These are phyloP conservation scores for Oceanites oceanicus DNA, from an alignment of 2,113 vertebrate genomes.

Conservation along the genomic window DNA sequence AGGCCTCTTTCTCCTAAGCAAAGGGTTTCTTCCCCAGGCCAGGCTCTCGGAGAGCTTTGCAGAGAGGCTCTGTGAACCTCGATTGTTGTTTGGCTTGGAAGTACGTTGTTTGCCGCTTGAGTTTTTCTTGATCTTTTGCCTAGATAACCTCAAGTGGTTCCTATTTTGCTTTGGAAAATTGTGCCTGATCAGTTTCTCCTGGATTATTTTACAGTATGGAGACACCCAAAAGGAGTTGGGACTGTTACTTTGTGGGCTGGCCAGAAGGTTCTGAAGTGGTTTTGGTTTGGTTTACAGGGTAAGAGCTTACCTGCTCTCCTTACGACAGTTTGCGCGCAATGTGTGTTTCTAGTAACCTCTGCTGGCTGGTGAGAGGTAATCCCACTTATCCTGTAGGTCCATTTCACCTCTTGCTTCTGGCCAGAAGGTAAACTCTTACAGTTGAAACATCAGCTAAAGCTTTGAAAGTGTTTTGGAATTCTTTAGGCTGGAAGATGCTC, in stretches of 20 bases:
- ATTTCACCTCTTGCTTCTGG: not conserved
- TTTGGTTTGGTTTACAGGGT: not conserved
- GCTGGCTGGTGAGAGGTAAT: not conserved
- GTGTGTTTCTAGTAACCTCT: slow-evolving; percentile 48
- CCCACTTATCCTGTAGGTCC: not conserved
- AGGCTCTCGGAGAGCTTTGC: slow-evolving; percentile 64
- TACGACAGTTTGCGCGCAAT: not conserved
- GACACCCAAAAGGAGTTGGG: not conserved
- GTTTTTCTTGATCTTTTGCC: slow-evolving; percentile 69
- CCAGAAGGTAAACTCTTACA: not conserved
- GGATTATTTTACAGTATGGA: not conserved
- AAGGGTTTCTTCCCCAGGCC: slow-evolving; percentile 23
- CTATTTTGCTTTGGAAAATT: slow-evolving; percentile 33
- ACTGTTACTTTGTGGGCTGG: not conserved
- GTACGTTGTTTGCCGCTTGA: slow-evolving; percentile 38
- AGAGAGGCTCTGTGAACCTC: slow-evolving; percentile 36
- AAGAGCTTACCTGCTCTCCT: slow-evolving; percentile 20
- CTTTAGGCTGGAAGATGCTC: not conserved
- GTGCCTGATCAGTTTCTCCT: not conserved
- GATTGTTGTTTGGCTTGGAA: slow-evolving; percentile 53
- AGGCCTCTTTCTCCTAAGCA: slow-evolving; percentile 60
- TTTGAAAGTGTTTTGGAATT: not conserved
- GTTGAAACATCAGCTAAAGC: not conserved
- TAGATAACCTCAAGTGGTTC: slow-evolving; percentile 48
- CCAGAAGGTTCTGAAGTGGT: not conserved